Evolutionary conservation across 2,888 invertebrate species (phyloP), one percentile per base, ranked within the genome.

Genomic region (Diplolepis rosae): DNA sequence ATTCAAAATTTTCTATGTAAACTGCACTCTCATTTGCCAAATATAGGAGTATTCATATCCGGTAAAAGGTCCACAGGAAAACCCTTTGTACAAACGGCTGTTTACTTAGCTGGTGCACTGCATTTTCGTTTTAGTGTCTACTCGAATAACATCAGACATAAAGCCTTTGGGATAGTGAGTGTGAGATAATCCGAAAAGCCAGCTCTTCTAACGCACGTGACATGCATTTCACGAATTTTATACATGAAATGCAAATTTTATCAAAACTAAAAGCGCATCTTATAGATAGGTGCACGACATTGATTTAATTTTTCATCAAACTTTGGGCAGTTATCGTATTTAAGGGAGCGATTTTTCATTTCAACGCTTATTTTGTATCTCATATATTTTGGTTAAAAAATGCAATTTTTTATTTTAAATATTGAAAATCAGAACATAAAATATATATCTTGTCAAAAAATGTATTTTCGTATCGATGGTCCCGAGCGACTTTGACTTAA

Each of bases 11-110:
- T 61, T 35, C 35, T n/a, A 22, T 61, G 35, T 61, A 39, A 61
- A 51, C 11, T 35, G 56, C 56, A 35, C 35, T 61, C 35, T 35
- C 56, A 24, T 61, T 24, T 39, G 32, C 18, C 32, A 18, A 61
- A 3, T 56, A 3, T 15, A 24, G 56, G 13, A 22, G 22, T 35
- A 35, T 61, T 35, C 56, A 61, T 39, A 61, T 51, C 27, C 27
- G n/a, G 27, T 51, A 51, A 13, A n/a, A n/a, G 24, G 51, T 51
- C 24, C 51, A 51, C 51, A 13, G 28, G 51, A 28, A 51, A 51
- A 35, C 56, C 56, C 56, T 61, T 61, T 61, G 35, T 61, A 61
- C 22, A 39, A 61, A 61, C 35, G 56, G 22, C 56, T 61, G 39
- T 61, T 61, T 61, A 61, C 39, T 61, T 39, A 24, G 56, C 24